Percentiles rank a stretch among this genome's conserved stretches.
phyloP scores from a whole-genome alignment of 2,888 invertebrate genomes.

The Catocala sponsa region DNA sequence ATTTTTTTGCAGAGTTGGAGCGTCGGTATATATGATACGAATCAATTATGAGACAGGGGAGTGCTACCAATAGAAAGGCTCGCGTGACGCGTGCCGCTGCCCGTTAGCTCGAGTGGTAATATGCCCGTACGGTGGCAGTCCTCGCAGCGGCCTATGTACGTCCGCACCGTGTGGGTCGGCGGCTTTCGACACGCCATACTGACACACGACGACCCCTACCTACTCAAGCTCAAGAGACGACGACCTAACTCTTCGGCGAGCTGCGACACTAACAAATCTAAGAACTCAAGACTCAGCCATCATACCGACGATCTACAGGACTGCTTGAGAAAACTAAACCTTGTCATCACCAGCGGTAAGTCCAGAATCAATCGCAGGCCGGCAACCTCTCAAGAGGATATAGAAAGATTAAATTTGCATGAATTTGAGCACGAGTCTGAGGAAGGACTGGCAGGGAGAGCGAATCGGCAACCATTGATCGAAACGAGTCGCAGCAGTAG shows the following conservation, averaged over 20 bases:
- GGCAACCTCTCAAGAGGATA: conserved; percentile 54
- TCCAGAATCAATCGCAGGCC: conserved; percentile 57
- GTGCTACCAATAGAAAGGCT: conserved; percentile 55
- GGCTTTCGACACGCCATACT: conserved; percentile 91
- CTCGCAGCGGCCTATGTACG: conserved; percentile 89
- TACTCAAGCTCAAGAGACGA: conserved; percentile 65
- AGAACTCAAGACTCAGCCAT: conserved; percentile 67
- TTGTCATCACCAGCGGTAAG: conserved; percentile 71
- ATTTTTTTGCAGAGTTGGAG: conserved; percentile 59
- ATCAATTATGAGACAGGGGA: conserved; percentile 74
- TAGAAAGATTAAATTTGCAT: conserved; percentile 72
- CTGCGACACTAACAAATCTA: conserved; percentile 48
- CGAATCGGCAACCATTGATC: conserved; percentile 68
- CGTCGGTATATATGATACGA: conserved; percentile 55
- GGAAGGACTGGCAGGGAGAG: conserved; percentile 67
- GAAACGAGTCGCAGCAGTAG: conserved; percentile 60
- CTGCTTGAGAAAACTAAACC: conserved; percentile 68
- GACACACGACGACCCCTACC: conserved; percentile 89
- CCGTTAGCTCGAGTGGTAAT: conserved; percentile 57
- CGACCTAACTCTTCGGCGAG: conserved; percentile 77
- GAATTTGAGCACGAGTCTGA: conserved; percentile 71
- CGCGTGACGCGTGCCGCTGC: conserved; percentile 66
- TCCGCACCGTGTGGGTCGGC: conserved; percentile 91
- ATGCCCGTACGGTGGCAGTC: conserved; percentile 90
- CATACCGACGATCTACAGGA: conserved; percentile 62